These are phyloP conservation scores for Cettia cetti DNA, from an alignment of 2,113 vertebrate species.

Conservation along the genomic window DNA sequence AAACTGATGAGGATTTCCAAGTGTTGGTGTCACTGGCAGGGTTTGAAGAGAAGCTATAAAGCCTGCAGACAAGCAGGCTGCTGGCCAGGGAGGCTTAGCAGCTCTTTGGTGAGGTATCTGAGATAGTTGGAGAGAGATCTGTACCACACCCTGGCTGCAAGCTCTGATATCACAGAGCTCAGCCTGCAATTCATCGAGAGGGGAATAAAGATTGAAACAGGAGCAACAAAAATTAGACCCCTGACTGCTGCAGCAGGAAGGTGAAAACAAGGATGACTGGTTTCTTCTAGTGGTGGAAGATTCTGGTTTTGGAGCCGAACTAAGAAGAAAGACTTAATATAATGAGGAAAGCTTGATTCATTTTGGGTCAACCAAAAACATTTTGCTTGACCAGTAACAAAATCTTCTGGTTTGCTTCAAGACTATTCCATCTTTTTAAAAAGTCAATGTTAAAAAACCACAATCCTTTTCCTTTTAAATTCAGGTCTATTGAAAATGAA, in stretches of 20 bases:
- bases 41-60: neutral
- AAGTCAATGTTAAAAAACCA: neutral
- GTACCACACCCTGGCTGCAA: neutral
- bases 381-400: slow-evolving; percentile 1
- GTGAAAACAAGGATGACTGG: neutral
- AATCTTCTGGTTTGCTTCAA: slow-evolving; percentile 7
- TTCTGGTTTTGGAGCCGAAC: neutral
- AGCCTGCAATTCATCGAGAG: neutral
- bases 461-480: neutral
- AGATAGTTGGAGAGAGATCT: neutral
- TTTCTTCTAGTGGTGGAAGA: neutral
- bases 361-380: neutral
- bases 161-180: neutral
- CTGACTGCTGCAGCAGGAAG: neutral
- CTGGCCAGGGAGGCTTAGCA: slow-evolving; percentile 4
- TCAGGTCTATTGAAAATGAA: neutral
- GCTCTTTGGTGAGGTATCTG: neutral
- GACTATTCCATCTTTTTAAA: neutral
- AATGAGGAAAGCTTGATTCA: neutral
- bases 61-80: neutral
- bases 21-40: neutral
- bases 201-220: neutral
- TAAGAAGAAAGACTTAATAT: neutral
- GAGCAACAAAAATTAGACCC: neutral
- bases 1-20: neutral